Evolutionary conservation across 2,113 vertebrate species (phyloP), one percentile per base, ranked within the genome.

Genomic region (Catharus bicknelli): DNA sequence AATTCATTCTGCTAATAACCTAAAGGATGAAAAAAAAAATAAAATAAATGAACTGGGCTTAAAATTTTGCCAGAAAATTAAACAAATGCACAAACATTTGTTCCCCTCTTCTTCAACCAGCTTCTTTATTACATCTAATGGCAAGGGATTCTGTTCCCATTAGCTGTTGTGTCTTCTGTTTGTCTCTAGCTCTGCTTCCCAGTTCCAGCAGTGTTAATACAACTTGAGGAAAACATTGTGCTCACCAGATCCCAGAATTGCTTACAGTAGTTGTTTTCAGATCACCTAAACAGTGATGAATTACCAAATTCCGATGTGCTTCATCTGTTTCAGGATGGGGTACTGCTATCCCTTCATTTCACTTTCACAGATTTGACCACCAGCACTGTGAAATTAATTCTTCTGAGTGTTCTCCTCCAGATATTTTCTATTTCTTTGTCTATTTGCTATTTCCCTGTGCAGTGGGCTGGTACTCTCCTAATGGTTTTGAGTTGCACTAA

Each of bases 41-140:
- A 48, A 54, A 40, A 43, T 15, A 14, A 50, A 61, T 23, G 11
- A 57, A 9, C 32, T n/a, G 16, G 23, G 17, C 13, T 72, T 64
- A 40, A 62, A 84, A 72, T 75, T 87, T 82, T 75, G 19, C 26
- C 45, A 58, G 25, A 58, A 66, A 58, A 47, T 88, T 21, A 53
- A 83, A 16, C 9, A 55, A 36, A 42, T 62, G 14, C 23, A 27
- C 8, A 62, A 74, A 55, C 7, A 47, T 77, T 73, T 80, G 5
- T 18, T 69, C 4, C 8, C 0, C 3, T 0, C 26, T 69, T 13
- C 34, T 45, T 40, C n/a, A 76, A 0, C 3, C 34, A 66, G 22
- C 42, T 85, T 64, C 0, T 1, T 53, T 48, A 10, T 55, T 66
- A 3, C 13, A 61, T 54, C 4, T 62, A 29, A 32, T 22, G n/a